Evolutionary conservation across 37 sponge, comb jelly and placozoan genomes (phyloP), one percentile per base, ranked within the genome.

Genomic region (Corticium candelabrum): DNA sequence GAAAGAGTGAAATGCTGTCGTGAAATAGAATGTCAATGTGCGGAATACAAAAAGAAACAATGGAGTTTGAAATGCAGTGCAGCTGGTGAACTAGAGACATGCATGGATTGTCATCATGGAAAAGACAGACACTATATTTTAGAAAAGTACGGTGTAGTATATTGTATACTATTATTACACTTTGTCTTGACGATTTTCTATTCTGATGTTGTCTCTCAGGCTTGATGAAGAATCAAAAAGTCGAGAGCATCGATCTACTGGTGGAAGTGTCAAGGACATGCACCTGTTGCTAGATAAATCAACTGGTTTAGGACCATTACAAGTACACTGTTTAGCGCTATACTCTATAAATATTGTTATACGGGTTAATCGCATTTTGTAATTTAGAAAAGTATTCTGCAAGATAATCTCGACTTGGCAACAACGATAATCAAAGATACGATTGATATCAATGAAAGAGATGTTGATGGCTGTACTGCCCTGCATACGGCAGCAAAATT

Each of bases 171-270:
- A 74, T 81, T 40, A 37, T 93, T 82, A 74, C 93, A 96, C 76
- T 96, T 96, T 40, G 93, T 79, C 86, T 96, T 96, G 86, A 93
- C 90, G 78, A 93, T n/a, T n/a, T n/a, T n/a, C n/a, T n/a, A n/a
- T n/a, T n/a, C n/a, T n/a, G n/a, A n/a, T n/a, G n/a, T n/a, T n/a
- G n/a, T n/a, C n/a, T n/a, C n/a, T n/a, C n/a, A n/a, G n/a, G n/a
- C n/a, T n/a, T n/a, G n/a, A n/a, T n/a, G n/a, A n/a, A n/a, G n/a
- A n/a, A n/a, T n/a, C n/a, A n/a, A n/a, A n/a, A n/a, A n/a, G n/a
- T n/a, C n/a, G n/a, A n/a, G n/a, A n/a, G n/a, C n/a, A n/a, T n/a
- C n/a, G n/a, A n/a, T n/a, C n/a, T n/a, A n/a, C n/a, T n/a, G n/a
- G n/a, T n/a, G n/a, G n/a, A n/a, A n/a, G n/a, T n/a, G n/a, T n/a